Conservation (phyloP, 2,888 invertebrate species). For the Xanthorhoe spadicearia region DNA sequence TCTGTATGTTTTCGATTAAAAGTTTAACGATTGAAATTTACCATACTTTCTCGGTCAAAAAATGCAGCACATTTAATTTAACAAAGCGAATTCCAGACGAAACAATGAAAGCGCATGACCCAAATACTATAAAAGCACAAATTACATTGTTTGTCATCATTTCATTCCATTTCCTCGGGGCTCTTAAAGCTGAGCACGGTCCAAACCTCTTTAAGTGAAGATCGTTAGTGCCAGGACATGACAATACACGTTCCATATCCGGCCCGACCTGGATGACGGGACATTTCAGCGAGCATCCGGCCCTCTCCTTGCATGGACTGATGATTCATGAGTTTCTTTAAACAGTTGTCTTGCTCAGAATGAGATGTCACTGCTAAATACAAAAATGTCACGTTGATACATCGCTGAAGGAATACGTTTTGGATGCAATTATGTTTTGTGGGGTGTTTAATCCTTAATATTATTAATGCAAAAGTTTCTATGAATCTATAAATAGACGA, state of each 20-base stretch:
- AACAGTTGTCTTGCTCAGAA: slow-evolving; percentile 43
- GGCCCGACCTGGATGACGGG: slow-evolving; percentile 60
- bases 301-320: slow-evolving; percentile 48
- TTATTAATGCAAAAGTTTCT: no score
- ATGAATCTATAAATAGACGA: no score
- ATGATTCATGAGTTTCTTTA: slow-evolving; percentile 63
- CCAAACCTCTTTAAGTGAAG: slow-evolving; percentile 46
- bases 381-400: slow-evolving; percentile 31
- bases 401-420: slow-evolving; percentile 17
- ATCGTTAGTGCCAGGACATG: slow-evolving; percentile 50
- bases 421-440: background rate
- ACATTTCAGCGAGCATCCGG: slow-evolving; percentile 56
- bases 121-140: slow-evolving; percentile 8
- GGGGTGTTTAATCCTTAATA: background rate
- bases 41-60: background rate
- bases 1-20: no score
- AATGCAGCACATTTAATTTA: background rate
- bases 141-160: slow-evolving; percentile 35
- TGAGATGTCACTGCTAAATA: slow-evolving; percentile 32
- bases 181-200: slow-evolving; percentile 33
- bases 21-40: no score
- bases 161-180: slow-evolving; percentile 34
- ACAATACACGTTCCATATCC: slow-evolving; percentile 69
- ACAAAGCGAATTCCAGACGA: background rate
- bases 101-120: slow-evolving; percentile 4